phyloP scores from a whole-genome alignment of 2,113 vertebrate genomes.

The Petroica traversi region DNA sequence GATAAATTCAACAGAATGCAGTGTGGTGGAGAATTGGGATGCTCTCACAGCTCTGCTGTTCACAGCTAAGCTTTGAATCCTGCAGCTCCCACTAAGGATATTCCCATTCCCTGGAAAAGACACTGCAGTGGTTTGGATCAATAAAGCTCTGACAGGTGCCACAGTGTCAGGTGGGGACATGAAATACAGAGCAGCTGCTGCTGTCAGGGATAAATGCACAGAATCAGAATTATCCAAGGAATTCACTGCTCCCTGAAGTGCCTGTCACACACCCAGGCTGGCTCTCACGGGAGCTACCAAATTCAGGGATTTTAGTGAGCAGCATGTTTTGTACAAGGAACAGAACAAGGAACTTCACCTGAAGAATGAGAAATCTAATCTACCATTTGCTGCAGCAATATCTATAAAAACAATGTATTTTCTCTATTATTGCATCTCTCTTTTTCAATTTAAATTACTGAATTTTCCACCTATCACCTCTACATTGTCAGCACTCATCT shows the following conservation, averaged over 20 bases:
- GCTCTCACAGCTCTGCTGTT: background rate
- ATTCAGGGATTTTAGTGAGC: background rate
- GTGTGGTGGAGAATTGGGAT: rapidly evolving
- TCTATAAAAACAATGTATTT: background rate
- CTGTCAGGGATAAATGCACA: background rate
- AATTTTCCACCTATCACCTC: background rate
- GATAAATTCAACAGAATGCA: background rate
- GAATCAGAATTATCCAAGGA: background rate
- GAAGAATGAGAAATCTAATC: background rate
- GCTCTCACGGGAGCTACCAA: background rate
- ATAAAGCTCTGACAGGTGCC: background rate
- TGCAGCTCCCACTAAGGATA: background rate
- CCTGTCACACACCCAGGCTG: background rate
- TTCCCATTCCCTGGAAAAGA: background rate
- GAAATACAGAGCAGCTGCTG: background rate
- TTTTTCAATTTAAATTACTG: background rate
- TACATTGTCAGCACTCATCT: background rate
- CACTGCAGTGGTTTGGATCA: background rate
- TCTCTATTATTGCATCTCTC: background rate
- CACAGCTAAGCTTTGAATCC: background rate
- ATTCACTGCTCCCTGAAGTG: background rate
- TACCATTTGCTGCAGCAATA: background rate
- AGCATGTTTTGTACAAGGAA: background rate
- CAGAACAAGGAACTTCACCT: background rate
- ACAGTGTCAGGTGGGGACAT: background rate